These are phyloP conservation scores for Xiphydria camelus DNA, from an alignment of 2,888 invertebrate genomes.

Conservation along the genomic window DNA sequence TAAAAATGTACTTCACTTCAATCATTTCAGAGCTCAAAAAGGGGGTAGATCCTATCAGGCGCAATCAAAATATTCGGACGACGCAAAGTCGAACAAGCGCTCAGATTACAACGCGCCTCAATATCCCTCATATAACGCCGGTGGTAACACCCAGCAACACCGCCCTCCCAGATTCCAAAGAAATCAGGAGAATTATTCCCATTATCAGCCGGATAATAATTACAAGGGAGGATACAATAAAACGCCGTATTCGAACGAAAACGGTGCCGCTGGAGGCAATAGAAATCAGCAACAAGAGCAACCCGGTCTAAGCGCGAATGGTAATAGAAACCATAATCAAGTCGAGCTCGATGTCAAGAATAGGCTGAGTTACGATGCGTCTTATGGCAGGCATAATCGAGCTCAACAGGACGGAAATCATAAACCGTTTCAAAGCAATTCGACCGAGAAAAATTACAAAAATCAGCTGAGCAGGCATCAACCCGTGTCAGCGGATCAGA, in stretches of 20 bases:
- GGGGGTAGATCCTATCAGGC: conserved; percentile 44
- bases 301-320: conserved; percentile 28
- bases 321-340: conserved; percentile 34
- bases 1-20: no score
- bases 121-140: conserved; percentile 32
- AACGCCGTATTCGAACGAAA: conserved; percentile 40
- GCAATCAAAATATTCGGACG: conserved; percentile 43
- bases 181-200: conserved; percentile 50
- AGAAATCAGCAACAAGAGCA: conserved; percentile 30
- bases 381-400: conserved; percentile 38
- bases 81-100: conserved; percentile 40
- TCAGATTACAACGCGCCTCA: conserved; percentile 27
- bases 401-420: conserved; percentile 32
- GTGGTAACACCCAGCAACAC: conserved; percentile 37
- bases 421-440: conserved; percentile 26
- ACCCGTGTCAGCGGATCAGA: conserved; percentile 14
- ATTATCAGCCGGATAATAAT: conserved; percentile 36
- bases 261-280: conserved; percentile 19
- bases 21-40: conserved; percentile 34
- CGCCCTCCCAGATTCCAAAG: conserved; percentile 68
- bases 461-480: conserved; percentile 39
- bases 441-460: conserved; percentile 37
- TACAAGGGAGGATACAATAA: conserved; percentile 20
- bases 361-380: conserved; percentile 30
- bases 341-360: conserved; percentile 31